phyloP scores from a whole-genome alignment of 2,797 vertebrate species.

The Rousettus madagascariensis region DNA sequence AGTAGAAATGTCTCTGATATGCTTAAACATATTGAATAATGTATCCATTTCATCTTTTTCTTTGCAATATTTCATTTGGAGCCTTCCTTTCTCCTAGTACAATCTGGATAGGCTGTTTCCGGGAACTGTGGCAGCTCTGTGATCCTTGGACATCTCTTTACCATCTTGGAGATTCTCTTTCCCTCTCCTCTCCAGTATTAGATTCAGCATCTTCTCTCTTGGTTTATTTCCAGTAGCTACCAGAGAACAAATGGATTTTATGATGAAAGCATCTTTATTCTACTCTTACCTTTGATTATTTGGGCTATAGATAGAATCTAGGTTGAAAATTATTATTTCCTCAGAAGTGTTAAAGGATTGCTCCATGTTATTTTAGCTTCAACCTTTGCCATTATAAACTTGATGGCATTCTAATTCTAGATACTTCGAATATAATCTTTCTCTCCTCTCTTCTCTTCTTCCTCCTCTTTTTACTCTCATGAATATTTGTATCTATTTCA shows the following conservation, averaged over 20 bases:
- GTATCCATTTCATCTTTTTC: not conserved
- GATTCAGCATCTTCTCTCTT: not conserved
- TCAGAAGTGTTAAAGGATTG: not conserved
- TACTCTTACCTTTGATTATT: not conserved
- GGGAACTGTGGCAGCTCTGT: not conserved
- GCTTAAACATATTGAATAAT: not conserved
- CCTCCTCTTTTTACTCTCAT: not conserved
- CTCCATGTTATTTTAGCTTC: not conserved
- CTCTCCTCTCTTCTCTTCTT: rapidly evolving
- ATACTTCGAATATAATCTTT: not conserved
- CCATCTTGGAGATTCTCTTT: not conserved
- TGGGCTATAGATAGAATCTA: not conserved
- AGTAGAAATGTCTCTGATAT: not conserved
- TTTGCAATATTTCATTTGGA: not conserved
- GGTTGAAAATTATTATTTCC: not conserved
- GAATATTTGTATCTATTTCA: not conserved
- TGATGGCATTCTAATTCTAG: not conserved
- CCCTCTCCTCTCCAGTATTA: not conserved
- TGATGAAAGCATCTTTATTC: not conserved
- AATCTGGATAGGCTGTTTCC: not conserved
- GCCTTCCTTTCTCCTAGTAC: not conserved
- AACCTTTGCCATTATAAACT: not conserved
- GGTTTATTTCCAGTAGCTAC: not conserved
- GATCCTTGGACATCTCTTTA: not conserved
- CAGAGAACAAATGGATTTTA: not conserved